A percentile compares a stretch with the other conserved stretches of the same genome.
phyloP scores from a whole-genome alignment of 2,888 invertebrate genomes.

The Ctena decussata region DNA sequence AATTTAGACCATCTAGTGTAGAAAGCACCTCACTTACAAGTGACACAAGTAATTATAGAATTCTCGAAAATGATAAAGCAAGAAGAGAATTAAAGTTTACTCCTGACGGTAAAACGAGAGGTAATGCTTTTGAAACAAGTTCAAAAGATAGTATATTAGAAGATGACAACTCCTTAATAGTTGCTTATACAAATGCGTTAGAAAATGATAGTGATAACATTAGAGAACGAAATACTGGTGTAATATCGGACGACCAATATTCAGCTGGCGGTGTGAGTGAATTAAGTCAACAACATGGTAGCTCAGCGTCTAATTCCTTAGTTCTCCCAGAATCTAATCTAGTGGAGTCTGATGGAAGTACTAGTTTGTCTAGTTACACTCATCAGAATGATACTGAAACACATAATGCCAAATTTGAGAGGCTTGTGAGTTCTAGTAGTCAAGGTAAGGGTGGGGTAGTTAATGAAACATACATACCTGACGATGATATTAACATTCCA shows the following conservation, averaged over 20 bases:
- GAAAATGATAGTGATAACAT: neutral
- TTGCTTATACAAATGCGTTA: neutral
- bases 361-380: neutral
- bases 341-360: neutral
- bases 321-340: neutral
- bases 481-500: neutral
- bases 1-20: slow-evolving; percentile 38
- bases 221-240: neutral
- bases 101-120: slow-evolving; percentile 28
- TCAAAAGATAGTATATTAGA: slow-evolving; percentile 44
- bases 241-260: neutral
- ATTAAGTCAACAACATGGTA: neutral
- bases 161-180: neutral
- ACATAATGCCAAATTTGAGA: neutral
- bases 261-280: slow-evolving; percentile 58
- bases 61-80: slow-evolving; percentile 50
- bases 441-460: neutral
- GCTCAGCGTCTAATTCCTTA: neutral
- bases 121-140: slow-evolving; percentile 6
- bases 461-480: neutral
- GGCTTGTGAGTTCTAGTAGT: neutral
- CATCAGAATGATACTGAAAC: neutral
- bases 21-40: slow-evolving; percentile 51
- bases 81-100: slow-evolving; percentile 53
- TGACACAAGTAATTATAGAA: slow-evolving; percentile 51